Evolutionary conservation across 2,113 vertebrate species (phyloP), one percentile per base, ranked within the genome.

Genomic region (Megaceryle maxima): DNA sequence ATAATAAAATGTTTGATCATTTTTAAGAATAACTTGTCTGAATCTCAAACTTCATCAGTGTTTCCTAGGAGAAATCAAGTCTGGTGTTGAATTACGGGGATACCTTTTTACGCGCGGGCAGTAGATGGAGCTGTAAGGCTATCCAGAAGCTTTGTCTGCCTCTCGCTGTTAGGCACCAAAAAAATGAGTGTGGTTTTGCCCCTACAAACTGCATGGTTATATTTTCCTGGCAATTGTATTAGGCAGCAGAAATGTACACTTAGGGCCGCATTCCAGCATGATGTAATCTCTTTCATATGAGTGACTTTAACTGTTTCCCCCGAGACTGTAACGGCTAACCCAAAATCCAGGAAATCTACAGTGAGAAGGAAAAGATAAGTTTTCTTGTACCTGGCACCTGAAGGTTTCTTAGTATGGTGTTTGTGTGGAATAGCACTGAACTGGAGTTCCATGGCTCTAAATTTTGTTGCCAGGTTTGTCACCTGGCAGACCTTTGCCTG

Each of bases 111-210:
- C 26, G 88, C 2, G 4, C 5, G 15, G 21, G 67, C 95, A 93
- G 88, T 56, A 96, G 95, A 59, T 92, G 92, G 93, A 78, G 92
- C 95, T 89, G 3, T 57, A 24, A 59, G 60, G 80, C 83, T 56
- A 21, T 15, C 53, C 53, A 77, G 69, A 19, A 80, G 44, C 13
- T 35, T 33, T 56, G 12, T 37, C 59, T 77, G 46, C 55, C 29
- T 57, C 18, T 25, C 51, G 1, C 26, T 64, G 21, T 75, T 74
- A 16, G 31, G 48, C 41, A 72, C 43, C 18, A 3, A 80, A 56
- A 70, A 88, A 51, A 3, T 8, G 1, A 17, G 35, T 87, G 35
- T 21, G 35, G 51, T 55, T 96, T 80, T 78, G 28, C 44, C 25
- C 25, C 48, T 85, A 6, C 33, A 9, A 62, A 44, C 67, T 66